A percentile compares a stretch with the other conserved stretches of the same genome.
Evolutionary conservation across 2,797 vertebrate species (phyloP).

Genomic region (Lemur catta): DNA sequence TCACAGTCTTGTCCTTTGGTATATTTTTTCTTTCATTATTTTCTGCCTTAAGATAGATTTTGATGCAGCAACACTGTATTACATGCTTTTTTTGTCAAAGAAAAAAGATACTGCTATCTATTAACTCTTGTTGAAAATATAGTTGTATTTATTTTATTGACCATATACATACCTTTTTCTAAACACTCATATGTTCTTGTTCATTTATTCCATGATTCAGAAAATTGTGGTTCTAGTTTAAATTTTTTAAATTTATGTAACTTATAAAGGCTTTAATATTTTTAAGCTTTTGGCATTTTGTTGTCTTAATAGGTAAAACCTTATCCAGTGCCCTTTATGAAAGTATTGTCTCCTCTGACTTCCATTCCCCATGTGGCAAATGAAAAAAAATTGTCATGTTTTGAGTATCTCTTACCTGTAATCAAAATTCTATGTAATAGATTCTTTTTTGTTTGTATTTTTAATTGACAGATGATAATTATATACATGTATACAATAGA

Average conservation of each 20-base stretch:
- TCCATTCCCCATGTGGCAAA: not conserved
- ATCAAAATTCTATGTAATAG: not conserved
- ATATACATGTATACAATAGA: not conserved
- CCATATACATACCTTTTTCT: not conserved
- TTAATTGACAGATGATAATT: not conserved
- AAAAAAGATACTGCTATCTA: not conserved
- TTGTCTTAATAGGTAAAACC: not conserved
- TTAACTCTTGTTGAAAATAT: not conserved
- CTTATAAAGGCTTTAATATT: not conserved
- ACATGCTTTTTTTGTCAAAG: not conserved
- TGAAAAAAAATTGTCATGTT: not conserved
- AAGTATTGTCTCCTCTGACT: conserved; percentile 26
- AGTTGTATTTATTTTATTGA: conserved; percentile 16
- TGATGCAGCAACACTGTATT: not conserved
- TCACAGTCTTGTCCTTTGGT: conserved; percentile 52
- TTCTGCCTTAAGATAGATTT: conserved; percentile 14
- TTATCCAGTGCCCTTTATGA: not conserved
- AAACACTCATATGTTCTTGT: not conserved
- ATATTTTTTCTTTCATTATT: conserved; percentile 15
- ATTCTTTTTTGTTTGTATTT: not conserved
- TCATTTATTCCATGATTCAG: not conserved
- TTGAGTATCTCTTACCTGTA: not conserved
- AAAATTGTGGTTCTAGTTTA: conserved; percentile 22
- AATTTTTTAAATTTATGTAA: not conserved
- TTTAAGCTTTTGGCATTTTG: not conserved